phyloP scores from a whole-genome alignment of 2,888 invertebrate genomes.

The Diplazon laetatorius region DNA sequence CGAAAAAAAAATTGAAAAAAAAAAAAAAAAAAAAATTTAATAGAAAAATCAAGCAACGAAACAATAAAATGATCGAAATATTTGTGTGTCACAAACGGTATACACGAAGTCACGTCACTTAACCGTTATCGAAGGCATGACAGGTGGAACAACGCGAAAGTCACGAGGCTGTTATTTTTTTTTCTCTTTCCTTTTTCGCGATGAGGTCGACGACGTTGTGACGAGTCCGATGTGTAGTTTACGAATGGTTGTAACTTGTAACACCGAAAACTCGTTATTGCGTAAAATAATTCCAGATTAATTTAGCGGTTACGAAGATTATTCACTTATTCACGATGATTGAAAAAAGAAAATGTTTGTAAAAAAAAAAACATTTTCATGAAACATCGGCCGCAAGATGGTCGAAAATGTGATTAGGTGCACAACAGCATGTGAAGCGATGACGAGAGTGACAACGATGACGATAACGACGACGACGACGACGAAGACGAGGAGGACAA shows the following conservation, averaged over 20 bases:
- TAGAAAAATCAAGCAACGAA: no score
- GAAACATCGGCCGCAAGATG: no score
- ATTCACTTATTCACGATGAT: constrained; percentile 4
- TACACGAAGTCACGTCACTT: constrained; percentile 55
- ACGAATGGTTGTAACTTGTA: not conserved
- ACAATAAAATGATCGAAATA: not conserved
- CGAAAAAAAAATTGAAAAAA: no score
- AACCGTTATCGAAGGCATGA: constrained; percentile 58
- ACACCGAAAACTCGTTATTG: not conserved
- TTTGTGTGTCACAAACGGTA: constrained; percentile 21
- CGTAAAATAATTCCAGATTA: not conserved
- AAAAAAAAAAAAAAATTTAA: no score
- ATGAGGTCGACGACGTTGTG: constrained; percentile 49
- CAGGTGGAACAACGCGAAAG: not conserved
- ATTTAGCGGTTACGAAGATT: not conserved
- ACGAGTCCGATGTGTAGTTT: not conserved
- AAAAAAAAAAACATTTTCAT: no score
- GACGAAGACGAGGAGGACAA: constrained; percentile 10
- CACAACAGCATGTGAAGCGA: no score
- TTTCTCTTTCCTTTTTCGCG: no score
- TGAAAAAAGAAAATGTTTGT: no score
- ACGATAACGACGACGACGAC: not conserved
- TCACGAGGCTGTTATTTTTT: no score
- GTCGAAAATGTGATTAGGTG: no score
- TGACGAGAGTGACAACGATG: not conserved